Evolutionary conservation across 2,888 invertebrate genomes (phyloP).

Genomic region (Fragum whitleyi): DNA sequence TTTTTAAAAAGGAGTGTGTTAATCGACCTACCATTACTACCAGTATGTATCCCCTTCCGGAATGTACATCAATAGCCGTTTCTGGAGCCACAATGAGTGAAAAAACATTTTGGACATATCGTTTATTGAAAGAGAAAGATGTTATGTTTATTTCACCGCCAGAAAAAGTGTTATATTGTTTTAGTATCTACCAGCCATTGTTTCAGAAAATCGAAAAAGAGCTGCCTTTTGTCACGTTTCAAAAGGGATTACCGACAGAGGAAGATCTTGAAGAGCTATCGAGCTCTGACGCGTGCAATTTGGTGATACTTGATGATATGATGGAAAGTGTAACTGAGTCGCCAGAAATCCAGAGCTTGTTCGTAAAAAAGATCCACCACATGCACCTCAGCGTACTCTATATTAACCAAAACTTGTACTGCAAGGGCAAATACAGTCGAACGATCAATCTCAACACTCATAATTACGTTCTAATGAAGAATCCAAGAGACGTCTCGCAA

Average conservation of each 20-base stretch:
- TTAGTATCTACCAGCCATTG: constrained; percentile 40
- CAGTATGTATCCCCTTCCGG: constrained; percentile 32
- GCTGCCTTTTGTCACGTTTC: constrained; percentile 31
- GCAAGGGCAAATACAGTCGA: constrained; percentile 33
- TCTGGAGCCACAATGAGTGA: constrained; percentile 1
- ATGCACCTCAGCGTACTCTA: constrained; percentile 25
- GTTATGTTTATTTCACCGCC: constrained; percentile 33
- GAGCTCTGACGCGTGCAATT: too few species aligned
- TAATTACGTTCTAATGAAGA: constrained; percentile 34
- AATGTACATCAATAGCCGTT: constrained; percentile 14
- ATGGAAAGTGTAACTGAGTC: too few species aligned
- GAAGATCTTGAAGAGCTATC: too few species aligned
- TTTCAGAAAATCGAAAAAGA: constrained; percentile 38
- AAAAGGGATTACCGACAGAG: not conserved
- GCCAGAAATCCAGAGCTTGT: too few species aligned
- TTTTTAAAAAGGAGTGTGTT: not conserved
- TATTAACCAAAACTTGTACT: constrained; percentile 52
- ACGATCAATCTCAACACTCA: constrained; percentile 52
- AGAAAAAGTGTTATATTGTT: constrained; percentile 37
- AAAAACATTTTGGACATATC: constrained; percentile 36
- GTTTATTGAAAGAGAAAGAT: constrained; percentile 11
- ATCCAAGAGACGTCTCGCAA: too few species aligned
- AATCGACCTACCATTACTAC: constrained; percentile 29
- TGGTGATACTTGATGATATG: too few species aligned
- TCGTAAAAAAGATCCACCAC: not conserved